phyloP scores from a whole-genome alignment of 2,888 invertebrate genomes.

The Philereme transversata region DNA sequence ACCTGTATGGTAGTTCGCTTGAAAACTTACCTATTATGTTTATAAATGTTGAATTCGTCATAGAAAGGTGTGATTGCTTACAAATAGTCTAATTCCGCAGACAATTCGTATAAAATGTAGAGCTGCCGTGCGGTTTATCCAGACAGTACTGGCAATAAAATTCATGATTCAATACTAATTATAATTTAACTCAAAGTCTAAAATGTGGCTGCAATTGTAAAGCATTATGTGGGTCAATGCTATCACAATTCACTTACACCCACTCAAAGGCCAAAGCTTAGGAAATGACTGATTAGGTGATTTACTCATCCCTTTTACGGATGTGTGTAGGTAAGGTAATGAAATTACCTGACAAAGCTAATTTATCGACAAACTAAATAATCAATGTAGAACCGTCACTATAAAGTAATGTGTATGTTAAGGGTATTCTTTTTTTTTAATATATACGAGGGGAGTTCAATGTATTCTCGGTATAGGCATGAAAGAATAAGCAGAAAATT shows the following conservation, averaged over 20 bases:
- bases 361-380: conserved; percentile 16
- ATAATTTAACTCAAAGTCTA: conserved; percentile 55
- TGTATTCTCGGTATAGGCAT: too few species aligned
- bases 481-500: too few species aligned
- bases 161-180: conserved; percentile 46
- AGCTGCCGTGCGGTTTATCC: conserved; percentile 1
- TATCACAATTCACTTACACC: conserved; percentile 65
- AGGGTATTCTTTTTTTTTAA: too few species aligned
- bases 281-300: conserved; percentile 54
- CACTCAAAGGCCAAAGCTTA: conserved; percentile 67
- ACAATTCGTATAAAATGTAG: conserved; percentile 1
- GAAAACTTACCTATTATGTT: too few species aligned
- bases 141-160: conserved; percentile 9
- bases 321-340: conserved; percentile 31
- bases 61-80: too few species aligned
- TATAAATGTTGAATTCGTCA: too few species aligned
- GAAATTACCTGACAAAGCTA: conserved; percentile 25
- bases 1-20: too few species aligned
- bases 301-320: conserved; percentile 46
- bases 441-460: too few species aligned
- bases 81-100: too few species aligned
- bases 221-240: conserved; percentile 75
- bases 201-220: conserved; percentile 61
- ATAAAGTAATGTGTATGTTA: too few species aligned
- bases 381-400: too few species aligned